A percentile compares a stretch with the other conserved stretches of the same genome.
These are phyloP conservation scores for Chloroceryle inda DNA, from an alignment of 2,797 vertebrate species.

Conservation along the genomic window DNA sequence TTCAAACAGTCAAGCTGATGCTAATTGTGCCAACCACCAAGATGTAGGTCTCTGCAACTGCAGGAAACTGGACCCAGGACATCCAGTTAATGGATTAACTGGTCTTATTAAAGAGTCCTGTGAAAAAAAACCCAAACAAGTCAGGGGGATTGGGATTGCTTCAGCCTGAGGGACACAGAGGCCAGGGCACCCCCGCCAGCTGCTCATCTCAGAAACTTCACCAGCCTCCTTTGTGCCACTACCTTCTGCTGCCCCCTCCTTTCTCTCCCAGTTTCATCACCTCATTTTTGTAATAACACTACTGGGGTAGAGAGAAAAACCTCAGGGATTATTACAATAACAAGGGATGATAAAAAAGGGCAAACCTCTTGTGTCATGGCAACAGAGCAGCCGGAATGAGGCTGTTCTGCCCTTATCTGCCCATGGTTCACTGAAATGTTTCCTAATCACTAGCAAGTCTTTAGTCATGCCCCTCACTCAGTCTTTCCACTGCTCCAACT, in stretches of 20 bases:
- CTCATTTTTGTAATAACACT: neutral
- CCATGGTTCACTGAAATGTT: neutral
- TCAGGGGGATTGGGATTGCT: neutral
- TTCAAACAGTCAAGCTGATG: neutral
- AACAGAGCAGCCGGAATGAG: neutral
- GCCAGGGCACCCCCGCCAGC: neutral
- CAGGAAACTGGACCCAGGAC: neutral
- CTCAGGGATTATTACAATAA: neutral
- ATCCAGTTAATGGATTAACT: neutral
- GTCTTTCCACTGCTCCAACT: neutral
- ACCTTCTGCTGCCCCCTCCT: neutral
- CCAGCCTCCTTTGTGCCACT: neutral
- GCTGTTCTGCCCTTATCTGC: neutral
- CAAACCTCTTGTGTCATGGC: neutral
- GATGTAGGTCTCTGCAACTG: fast-evolving
- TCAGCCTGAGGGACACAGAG: neutral
- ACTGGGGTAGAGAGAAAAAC: neutral
- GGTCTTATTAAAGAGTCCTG: neutral
- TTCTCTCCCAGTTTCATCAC: neutral
- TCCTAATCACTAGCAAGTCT: neutral
- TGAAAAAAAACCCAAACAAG: neutral
- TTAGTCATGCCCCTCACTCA: neutral
- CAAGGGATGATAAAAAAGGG: neutral
- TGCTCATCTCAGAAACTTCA: neutral
- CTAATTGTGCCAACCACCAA: neutral